phyloP scores from a whole-genome alignment of 2,888 invertebrate species.

The Melieria picta region DNA sequence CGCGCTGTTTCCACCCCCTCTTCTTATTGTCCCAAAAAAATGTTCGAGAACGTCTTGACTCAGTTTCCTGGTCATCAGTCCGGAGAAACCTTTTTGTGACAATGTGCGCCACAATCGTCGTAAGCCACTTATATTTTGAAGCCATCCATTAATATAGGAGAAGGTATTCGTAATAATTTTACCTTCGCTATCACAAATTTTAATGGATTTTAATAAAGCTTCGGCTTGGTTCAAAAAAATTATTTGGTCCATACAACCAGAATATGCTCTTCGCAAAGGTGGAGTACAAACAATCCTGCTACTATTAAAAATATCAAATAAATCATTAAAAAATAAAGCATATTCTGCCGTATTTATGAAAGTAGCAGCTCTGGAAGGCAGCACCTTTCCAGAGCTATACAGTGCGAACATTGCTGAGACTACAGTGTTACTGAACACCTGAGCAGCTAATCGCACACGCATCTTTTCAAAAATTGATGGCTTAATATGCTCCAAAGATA shows the following conservation, averaged over 20 bases:
- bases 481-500: conserved; percentile 20
- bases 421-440: conserved; percentile 16
- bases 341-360: conserved; percentile 23
- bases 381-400: conserved; percentile 11
- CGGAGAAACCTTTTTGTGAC: not conserved
- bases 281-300: not conserved
- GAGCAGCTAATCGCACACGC: conserved; percentile 19
- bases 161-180: no score
- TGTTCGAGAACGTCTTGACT: no score
- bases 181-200: not conserved
- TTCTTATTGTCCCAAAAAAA: no score
- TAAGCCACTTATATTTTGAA: conserved; percentile 9
- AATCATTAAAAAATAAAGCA: conserved; percentile 26
- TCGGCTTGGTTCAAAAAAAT: conserved; percentile 11
- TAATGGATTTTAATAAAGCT: not conserved
- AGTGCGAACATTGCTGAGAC: conserved; percentile 6
- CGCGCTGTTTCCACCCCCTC: conserved; percentile 14
- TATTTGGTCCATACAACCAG: conserved; percentile 3
- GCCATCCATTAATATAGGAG: not conserved
- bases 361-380: not conserved
- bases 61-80: no score
- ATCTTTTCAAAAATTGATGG: conserved; percentile 28
- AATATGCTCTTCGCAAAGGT: conserved; percentile 1
- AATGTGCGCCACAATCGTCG: not conserved
- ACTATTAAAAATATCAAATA: conserved; percentile 11